phyloP scores from a whole-genome alignment of 2,888 invertebrate genomes.

The Litoditis marina region DNA sequence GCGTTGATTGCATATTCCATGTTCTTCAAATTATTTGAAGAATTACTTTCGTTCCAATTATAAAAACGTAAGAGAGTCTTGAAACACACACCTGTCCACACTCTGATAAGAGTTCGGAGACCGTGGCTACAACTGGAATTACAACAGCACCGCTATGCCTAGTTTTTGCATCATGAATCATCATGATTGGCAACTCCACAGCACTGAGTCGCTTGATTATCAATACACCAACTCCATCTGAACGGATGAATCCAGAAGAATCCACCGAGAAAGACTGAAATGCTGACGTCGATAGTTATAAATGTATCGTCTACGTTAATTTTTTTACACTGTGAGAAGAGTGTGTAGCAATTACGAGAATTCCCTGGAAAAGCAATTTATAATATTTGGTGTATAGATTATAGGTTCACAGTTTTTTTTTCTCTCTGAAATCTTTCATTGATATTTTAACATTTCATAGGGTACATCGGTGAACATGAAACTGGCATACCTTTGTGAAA shows the following conservation, averaged over 20 bases:
- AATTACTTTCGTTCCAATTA: not conserved
- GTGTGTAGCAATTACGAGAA: too few relatives aligned
- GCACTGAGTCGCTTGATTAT: slow-evolving; percentile 18
- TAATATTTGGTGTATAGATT: too few relatives aligned
- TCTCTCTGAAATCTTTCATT: too few relatives aligned
- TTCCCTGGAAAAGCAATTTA: too few relatives aligned
- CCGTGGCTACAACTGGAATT: slow-evolving; percentile 32
- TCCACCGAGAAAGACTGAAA: slow-evolving; percentile 23
- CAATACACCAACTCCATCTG: slow-evolving; percentile 36
- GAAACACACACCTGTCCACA: slow-evolving; percentile 21
- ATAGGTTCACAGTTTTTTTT: too few relatives aligned
- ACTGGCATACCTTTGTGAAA: slow-evolving; percentile 30
- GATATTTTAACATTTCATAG: too few relatives aligned
- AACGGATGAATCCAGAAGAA: slow-evolving; percentile 32
- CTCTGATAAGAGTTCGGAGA: slow-evolving; percentile 29
- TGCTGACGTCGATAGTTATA: too few relatives aligned
- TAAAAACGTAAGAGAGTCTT: not conserved
- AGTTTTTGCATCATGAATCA: slow-evolving; percentile 20
- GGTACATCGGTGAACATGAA: too few relatives aligned
- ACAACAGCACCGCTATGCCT: slow-evolving; percentile 33
- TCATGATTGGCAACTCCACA: not conserved
- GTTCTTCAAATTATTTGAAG: not conserved
- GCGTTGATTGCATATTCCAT: too few relatives aligned
- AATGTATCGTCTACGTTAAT: too few relatives aligned
- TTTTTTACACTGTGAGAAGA: too few relatives aligned